Conservation (phyloP, 2,888 invertebrate genomes). For the Tigriopus californicus region DNA sequence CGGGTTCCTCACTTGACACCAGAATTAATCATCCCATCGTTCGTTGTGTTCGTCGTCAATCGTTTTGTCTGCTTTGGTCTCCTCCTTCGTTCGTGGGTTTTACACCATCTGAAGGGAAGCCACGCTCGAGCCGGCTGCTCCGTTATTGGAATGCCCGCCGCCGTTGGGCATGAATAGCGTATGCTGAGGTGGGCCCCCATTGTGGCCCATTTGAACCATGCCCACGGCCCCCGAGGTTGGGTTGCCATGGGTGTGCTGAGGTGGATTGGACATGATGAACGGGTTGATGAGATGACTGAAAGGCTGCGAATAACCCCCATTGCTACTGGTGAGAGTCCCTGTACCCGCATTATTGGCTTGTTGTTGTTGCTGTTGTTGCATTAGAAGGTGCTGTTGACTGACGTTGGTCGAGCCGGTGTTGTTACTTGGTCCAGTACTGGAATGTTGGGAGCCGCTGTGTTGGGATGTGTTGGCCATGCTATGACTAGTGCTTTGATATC, state of each 20-base stretch:
- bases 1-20: no score
- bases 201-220: slow-evolving; percentile 10
- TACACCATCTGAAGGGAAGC: slow-evolving; percentile 13
- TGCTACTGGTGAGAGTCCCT: not conserved
- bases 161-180: not conserved
- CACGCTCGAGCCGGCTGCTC: not conserved
- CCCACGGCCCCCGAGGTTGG: not conserved
- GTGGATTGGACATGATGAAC: no score
- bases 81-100: not conserved
- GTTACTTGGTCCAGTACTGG: slow-evolving; percentile 34
- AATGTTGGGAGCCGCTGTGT: slow-evolving; percentile 25
- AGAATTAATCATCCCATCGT: no score
- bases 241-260: not conserved
- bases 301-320: slow-evolving; percentile 2
- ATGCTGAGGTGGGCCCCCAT: not conserved
- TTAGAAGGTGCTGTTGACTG: slow-evolving; percentile 6
- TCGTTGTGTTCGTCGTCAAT: no score
- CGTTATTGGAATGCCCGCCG: not conserved
- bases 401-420: slow-evolving; percentile 33
- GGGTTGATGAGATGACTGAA: not conserved
- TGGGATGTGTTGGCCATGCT: slow-evolving; percentile 21
- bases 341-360: not conserved
- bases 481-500: slow-evolving; percentile 18
- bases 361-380: not conserved
- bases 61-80: no score